These are phyloP conservation scores for Yponomeuta cagnagella DNA, from an alignment of 2,888 invertebrate species.

Conservation along the genomic window DNA sequence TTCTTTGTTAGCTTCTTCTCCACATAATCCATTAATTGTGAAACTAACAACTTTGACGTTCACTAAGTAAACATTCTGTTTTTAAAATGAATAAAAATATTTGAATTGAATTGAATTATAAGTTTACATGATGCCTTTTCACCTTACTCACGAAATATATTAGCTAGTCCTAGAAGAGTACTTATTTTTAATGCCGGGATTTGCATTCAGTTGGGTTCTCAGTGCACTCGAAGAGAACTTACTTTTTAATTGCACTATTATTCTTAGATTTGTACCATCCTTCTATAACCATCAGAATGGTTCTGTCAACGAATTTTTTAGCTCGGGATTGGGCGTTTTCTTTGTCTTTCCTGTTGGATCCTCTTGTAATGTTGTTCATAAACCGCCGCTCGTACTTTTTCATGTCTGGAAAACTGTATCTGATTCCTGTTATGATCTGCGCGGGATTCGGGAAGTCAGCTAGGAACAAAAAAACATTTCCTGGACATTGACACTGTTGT, in stretches of 20 bases:
- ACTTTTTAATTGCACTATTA: background rate
- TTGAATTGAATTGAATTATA: too few relatives aligned
- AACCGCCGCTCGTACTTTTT: background rate
- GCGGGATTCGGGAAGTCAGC: background rate
- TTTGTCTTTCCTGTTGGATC: too few relatives aligned
- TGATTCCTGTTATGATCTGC: background rate
- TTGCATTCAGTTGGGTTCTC: too few relatives aligned
- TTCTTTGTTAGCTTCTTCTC: too few relatives aligned
- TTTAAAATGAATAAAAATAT: too few relatives aligned
- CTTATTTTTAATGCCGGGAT: too few relatives aligned
- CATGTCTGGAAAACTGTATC: background rate
- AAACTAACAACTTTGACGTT: too few relatives aligned
- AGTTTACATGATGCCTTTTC: too few relatives aligned
- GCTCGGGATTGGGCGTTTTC: background rate
- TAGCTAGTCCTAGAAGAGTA: too few relatives aligned
- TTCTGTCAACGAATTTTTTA: background rate
- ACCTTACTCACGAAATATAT: too few relatives aligned
- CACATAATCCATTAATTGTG: too few relatives aligned
- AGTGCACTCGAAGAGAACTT: background rate
- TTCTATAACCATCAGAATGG: background rate
- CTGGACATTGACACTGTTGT: background rate
- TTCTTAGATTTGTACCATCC: background rate
- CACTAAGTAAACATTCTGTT: too few relatives aligned
- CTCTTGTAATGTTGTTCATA: background rate
- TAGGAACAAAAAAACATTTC: constrained; percentile 1